Evolutionary conservation across 2,888 invertebrate species (phyloP), one percentile per base, ranked within the genome.

Genomic region (Phengaris arion): DNA sequence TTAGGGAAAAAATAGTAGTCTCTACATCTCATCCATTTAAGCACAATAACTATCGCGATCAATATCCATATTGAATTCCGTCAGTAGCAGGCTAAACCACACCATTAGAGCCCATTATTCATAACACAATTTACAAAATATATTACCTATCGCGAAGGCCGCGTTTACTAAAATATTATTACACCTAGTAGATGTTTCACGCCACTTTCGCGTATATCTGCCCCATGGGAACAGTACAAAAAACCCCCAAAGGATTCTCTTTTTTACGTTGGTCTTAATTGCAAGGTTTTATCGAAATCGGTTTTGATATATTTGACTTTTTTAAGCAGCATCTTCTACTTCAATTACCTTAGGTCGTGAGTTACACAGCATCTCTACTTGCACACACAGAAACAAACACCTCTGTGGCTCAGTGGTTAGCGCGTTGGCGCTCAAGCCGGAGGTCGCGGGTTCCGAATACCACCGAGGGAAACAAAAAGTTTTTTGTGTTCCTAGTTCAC

Each of bases 51-150:
- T 35, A 45, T 13, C 12, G 15, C 35, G 64, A 64, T 64, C 64
- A 35, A 64, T 64, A 64, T 64, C 64, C 64, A 35, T 45, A 64
- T 59, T 22, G 2, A 64, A 64, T 45, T 12, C 12, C 64, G 64
- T 5, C 0, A 48, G 6, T 45, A 64, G 22, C 59, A 64, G 12
- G 35, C 64, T 45, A 12, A 64, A 35, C 64, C 64, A 64, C 64
- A 35, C 64, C 64, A 64, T 64, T 64, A 64, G 35, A 45, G 64
- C 2, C 35, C 64, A 64, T 45, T 64, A 64, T 64, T 64, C 64
- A 64, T 64, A 64, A 64, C 35, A 64, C 64, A 45, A 64, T 64
- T 64, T 64, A 64, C 64, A 12, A 35, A 35, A 64, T 64, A 64
- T 12, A 12, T 12, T 59, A n/a, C n/a, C n/a, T n/a, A 59, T 59